A percentile compares a stretch with the other conserved stretches of the same genome.
Evolutionary conservation across 1,140 invertebrate genomes (phyloP).

Genomic region (Phenacoccus solenopsis): DNA sequence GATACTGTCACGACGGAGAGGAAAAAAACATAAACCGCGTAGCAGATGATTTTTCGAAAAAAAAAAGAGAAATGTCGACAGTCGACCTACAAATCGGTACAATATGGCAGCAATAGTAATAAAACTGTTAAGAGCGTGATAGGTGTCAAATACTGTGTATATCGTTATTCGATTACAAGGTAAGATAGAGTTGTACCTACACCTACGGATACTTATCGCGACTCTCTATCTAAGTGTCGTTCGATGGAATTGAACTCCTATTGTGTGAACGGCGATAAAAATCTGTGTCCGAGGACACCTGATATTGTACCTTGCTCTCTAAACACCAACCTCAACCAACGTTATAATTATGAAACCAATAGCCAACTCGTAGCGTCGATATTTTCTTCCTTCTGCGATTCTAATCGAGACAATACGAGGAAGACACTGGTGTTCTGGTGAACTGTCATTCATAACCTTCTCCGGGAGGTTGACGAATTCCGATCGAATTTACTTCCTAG

Average conservation of each 20-base stretch:
- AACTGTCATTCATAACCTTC: too few relatives aligned
- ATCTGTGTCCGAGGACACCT: conserved; percentile 14
- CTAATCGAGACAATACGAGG: neutral
- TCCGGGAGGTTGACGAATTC: too few relatives aligned
- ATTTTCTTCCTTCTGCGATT: too few relatives aligned
- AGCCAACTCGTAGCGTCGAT: neutral
- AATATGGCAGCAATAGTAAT: conserved; percentile 13
- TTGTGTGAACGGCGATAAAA: neutral
- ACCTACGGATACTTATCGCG: conserved; percentile 1
- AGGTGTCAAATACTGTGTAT: conserved; percentile 12
- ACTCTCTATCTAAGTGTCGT: neutral
- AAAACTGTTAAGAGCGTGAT: conserved; percentile 12
- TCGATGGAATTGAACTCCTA: conserved; percentile 8
- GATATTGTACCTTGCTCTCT: neutral
- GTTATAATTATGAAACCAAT: neutral
- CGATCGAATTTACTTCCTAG: too few relatives aligned
- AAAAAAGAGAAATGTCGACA: conserved; percentile 11
- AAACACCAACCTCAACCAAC: neutral
- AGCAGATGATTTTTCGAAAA: conserved; percentile 9
- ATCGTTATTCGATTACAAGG: conserved; percentile 12
- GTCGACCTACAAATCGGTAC: conserved; percentile 14
- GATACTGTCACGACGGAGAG: neutral
- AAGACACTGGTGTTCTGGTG: neutral
- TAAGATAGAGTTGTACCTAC: conserved; percentile 14
- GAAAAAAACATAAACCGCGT: neutral